Conservation (phyloP, 64 coral and sea anemone species). For the Actinia equina region DNA sequence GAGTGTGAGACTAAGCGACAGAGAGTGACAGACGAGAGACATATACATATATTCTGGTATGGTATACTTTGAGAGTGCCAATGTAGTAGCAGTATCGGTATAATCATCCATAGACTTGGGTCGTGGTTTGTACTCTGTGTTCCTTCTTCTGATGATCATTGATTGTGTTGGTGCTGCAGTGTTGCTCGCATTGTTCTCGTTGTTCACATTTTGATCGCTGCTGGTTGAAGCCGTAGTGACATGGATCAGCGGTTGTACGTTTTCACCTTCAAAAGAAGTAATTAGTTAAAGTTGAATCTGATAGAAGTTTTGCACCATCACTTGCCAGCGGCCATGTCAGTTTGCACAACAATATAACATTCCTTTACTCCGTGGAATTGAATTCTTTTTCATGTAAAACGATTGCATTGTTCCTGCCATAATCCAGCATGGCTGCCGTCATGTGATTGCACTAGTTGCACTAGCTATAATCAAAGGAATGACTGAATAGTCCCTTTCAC, state of each 20-base stretch:
- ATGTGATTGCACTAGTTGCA: no score
- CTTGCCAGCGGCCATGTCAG: no score
- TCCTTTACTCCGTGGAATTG: no score
- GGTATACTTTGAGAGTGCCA: constrained; percentile 44
- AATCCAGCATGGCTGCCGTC: no score
- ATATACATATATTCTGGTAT: not conserved
- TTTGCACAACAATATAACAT: no score
- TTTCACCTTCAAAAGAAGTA: constrained; percentile 8
- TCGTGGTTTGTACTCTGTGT: not conserved
- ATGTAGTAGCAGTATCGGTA: constrained; percentile 22
- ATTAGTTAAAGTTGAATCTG: not conserved
- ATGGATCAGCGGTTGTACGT: constrained; percentile 58
- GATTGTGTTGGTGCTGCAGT: not conserved
- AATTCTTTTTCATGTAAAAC: no score
- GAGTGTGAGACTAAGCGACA: not conserved
- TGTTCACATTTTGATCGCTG: constrained; percentile 12
- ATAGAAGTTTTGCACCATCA: no score
- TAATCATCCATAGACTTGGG: constrained; percentile 19
- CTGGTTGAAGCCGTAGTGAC: constrained; percentile 35
- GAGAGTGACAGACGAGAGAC: not conserved
- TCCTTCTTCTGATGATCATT: constrained; percentile 14
- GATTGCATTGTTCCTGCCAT: no score
- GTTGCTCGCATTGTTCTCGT: constrained; percentile 10
- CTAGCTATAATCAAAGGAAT: no score
- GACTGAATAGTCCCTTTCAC: no score